phyloP scores from a whole-genome alignment of 1,140 invertebrate species.

The Zaprionus davidi region DNA sequence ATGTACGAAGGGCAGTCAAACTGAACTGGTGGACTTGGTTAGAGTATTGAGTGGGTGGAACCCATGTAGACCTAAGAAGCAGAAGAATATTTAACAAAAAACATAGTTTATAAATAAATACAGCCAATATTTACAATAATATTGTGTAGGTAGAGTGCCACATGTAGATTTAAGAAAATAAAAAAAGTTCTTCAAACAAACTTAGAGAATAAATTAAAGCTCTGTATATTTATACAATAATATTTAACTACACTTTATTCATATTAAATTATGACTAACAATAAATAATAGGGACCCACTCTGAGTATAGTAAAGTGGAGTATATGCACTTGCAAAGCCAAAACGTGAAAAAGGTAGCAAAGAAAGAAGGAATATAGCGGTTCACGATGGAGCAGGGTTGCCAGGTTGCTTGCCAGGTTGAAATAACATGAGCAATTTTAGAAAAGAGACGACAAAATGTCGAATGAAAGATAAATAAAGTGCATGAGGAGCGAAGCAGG shows the following conservation, averaged over 20 bases:
- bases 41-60: constrained; percentile 4
- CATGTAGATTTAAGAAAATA: too few species aligned
- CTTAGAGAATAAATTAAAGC: not conserved
- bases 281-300: not conserved
- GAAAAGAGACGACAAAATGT: constrained; percentile 79
- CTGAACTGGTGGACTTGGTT: not conserved
- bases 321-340: constrained; percentile 55
- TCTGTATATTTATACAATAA: not conserved
- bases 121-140: not conserved
- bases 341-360: constrained; percentile 51
- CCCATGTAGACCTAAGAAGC: not conserved
- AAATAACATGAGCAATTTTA: constrained; percentile 79
- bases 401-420: constrained; percentile 62
- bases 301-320: not conserved
- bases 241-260: not conserved
- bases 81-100: not conserved
- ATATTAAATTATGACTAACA: not conserved
- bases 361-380: constrained; percentile 15
- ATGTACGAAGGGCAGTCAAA: constrained; percentile 19
- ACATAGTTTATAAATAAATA: not conserved
- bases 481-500: constrained; percentile 14
- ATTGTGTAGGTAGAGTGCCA: not conserved
- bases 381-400: constrained; percentile 17
- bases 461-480: constrained; percentile 84
- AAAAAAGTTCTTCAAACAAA: too few species aligned